Conservation (phyloP, 2,797 vertebrate species). For the Euphonia xanthogaster region DNA sequence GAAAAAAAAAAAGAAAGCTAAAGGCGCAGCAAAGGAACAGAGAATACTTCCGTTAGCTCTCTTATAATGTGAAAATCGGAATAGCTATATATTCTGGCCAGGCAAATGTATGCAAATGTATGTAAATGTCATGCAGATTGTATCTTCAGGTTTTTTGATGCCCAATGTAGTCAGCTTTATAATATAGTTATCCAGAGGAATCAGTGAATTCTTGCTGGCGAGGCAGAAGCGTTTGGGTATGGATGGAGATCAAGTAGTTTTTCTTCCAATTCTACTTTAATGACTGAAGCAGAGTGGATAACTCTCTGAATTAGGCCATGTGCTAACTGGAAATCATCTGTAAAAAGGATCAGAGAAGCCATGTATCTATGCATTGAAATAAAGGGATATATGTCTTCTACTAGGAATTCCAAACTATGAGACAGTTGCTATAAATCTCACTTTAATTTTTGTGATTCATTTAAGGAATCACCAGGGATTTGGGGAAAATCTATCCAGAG, state of each 20-base stretch:
- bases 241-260: constrained; percentile 41
- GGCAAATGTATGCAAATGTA: constrained; percentile 52
- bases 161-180: constrained; percentile 34
- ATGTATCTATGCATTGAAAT: not conserved
- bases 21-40: not conserved
- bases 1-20: not conserved
- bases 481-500: not conserved
- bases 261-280: constrained; percentile 44
- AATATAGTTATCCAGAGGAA: constrained; percentile 57
- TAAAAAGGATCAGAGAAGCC: constrained; percentile 25
- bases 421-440: not conserved
- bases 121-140: constrained; percentile 68
- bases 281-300: constrained; percentile 17
- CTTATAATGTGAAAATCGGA: constrained; percentile 52
- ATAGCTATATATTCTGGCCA: constrained; percentile 46
- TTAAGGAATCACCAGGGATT: not conserved
- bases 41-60: constrained; percentile 1
- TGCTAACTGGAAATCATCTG: constrained; percentile 27
- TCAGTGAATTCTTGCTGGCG: constrained; percentile 57
- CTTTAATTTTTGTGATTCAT: not conserved
- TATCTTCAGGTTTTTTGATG: constrained; percentile 69
- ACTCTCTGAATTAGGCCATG: constrained; percentile 25
- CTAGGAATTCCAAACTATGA: constrained; percentile 5
- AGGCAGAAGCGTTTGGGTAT: constrained; percentile 40
- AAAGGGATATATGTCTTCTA: not conserved